phyloP scores from a whole-genome alignment of 2,797 vertebrate species.

The Myotis planiceps region DNA sequence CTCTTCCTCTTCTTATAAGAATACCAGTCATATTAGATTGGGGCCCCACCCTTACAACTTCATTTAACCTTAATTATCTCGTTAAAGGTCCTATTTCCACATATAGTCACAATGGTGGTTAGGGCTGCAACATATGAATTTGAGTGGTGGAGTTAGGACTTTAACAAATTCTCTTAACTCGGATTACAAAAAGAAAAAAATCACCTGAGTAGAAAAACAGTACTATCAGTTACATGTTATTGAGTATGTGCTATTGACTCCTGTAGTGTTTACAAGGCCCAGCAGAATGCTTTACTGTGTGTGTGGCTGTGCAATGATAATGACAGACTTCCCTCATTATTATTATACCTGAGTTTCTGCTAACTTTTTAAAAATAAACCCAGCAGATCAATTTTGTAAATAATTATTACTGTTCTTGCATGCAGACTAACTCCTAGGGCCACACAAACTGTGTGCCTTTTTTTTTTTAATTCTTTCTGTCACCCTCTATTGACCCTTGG shows the following conservation, averaged over 20 bases:
- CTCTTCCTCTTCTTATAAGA: neutral
- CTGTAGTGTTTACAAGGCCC: neutral
- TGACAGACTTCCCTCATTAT: conserved; percentile 39
- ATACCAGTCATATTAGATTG: neutral
- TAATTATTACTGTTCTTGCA: conserved; percentile 22
- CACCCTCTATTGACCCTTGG: conserved; percentile 17
- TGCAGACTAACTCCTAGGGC: neutral
- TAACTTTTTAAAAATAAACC: conserved; percentile 49
- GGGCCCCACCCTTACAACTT: neutral
- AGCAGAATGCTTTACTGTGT: neutral
- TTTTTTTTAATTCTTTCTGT: conserved; percentile 11
- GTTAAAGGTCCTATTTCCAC: neutral
- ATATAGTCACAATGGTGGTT: neutral
- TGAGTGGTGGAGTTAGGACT: neutral
- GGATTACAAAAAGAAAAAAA: neutral
- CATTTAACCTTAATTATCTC: neutral
- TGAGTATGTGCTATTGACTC: neutral
- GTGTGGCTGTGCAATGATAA: neutral
- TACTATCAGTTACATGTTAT: no score
- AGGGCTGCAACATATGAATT: neutral
- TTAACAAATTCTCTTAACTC: neutral
- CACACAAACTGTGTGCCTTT: conserved; percentile 4
- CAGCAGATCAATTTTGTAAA: conserved; percentile 39
- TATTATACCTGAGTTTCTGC: conserved; percentile 41
- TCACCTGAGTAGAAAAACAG: neutral